Evolutionary conservation across 1,140 invertebrate genomes (phyloP), one percentile per base, ranked within the genome.

Genomic region (Dermatophagoides farinae): DNA sequence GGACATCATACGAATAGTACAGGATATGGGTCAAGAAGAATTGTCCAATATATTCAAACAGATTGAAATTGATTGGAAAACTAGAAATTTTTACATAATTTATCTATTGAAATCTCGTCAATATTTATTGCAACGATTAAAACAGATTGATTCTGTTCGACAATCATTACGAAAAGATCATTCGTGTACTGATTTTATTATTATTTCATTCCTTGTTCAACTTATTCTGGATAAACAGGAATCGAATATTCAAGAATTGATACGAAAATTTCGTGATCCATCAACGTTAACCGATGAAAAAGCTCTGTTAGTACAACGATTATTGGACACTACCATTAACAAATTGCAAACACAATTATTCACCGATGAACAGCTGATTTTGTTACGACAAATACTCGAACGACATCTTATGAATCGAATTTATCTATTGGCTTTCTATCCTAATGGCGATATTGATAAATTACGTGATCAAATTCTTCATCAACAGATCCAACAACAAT

Each of bases 361-460:
- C 0, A 82, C 87, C 51, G 86, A 93, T 68, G 77, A 82, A 1
- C 83, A 90, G 68, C 64, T 87, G 9, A 79, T 84, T 62, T 77
- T 76, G 64, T 75, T 74, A 0, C 66, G 70, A 53, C 66, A 73
- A 58, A 72, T 74, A 23, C 70, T 80, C 54, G 78, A 80, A 64
- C 67, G 78, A n/a, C 70, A 70, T 38, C 67, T 80, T 11, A 90
- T 96, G 77, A 84, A 83, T 25, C 78, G 84, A 22, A 85, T 97
- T 41, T 97, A 97, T 74, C 79, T 82, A 25, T 81, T 88, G 70
- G 89, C 92, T 39, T 78, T 98, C 68, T 97, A 91, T 75, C 92
- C 93, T 8, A 97, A 97, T 73, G 88, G 88, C 4, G 93, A 97
- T 70, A 90, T 86, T 0, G 93, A 98, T 74, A 78, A 90, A 52